Base-by-base conservation (phyloP, 2,888 invertebrate genomes). In the Crossocerus cetratus region DNA sequence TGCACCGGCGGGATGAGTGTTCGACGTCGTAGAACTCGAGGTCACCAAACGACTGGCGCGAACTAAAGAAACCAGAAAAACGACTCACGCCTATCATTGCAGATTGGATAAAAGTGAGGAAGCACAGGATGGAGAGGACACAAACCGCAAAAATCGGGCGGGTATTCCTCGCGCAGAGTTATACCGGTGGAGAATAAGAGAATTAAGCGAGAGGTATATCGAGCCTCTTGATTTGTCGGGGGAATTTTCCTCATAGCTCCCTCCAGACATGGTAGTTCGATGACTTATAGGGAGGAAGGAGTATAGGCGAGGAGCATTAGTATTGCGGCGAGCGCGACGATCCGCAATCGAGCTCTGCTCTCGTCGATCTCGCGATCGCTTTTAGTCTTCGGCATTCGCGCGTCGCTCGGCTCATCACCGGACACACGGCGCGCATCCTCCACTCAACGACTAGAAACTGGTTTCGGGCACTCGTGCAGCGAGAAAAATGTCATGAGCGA, bases 281-380 rank as follows among this genome's bases (percentile, higher is more conserved):
- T 42, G 43, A 55, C 42, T 61, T 32, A 49, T 53, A n/a, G 21
- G 21, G 42, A 14, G 57, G 60, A 14, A 58, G 22, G 76, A 73
- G 69, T 73, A 70, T 72, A 68, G 70, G 64, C 73, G 68, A 70
- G 61, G 59, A 65, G 59, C 57, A 21, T 22, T 14, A 49, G 49
- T 49, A 1, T 0, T 4, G 11, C 32, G 8, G 32, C 32, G 8
- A 32, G 5, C 32, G 1, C 11, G n/a, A 1, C 32, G 32, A 32
- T 8, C 8, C 32, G 32, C 32, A 32, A 32, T 32, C 32, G 32
- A 32, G 1, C 3, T 16, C 49, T 49, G 49, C 14, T 49, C 16
- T 16, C 16, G 49, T 16, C 49, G 49, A 16, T 49, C 16, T 16
- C 13, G 8, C 14, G n/a, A 2, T 49, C 49, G 49, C 8, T n/a